Base-by-base conservation (phyloP, 30 jellyfish, hydroid and myxozoan species). In the Mastigias papua region DNA sequence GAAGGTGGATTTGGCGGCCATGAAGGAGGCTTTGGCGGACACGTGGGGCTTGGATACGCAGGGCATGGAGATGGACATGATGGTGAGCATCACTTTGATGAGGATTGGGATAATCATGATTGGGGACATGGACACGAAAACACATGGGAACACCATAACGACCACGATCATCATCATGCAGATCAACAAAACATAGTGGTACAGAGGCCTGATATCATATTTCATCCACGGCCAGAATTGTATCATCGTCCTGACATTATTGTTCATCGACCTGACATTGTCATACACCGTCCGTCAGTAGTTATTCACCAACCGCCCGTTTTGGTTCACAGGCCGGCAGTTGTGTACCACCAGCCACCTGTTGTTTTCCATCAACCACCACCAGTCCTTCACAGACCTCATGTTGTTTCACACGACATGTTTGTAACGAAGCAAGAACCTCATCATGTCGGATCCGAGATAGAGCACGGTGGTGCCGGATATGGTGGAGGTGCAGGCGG, bases 311-410 rank as follows among this genome's bases (percentile, higher is more conserved):
- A 90, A 70, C 97, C 97, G 32, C 99, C 99, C 35, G 99, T 95
- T 19, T 66, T 95, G 86, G 99, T 95, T 20, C 99, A 95, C 62
- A 66, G 99, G 48, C 99, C 99, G 68, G 97, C 99, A 16, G 99
- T 95, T 29, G 92, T 95, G 57, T 90, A 89, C 60, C 99, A 95
- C 54, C 99, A 95, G 74, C 99, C 99, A n/a, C 99, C 99, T 20
- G 99, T 95, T 48, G 97, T 95, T 11, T 89, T 95, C 95, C 97
- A 95, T 86, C 99, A 90, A 84, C 99, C 99, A 68, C 98, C 98
- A 25, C 99, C 99, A 27, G 97, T 88, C 49, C 92, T 95, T 25
- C 99, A 95, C 82, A 82, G 97, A 67, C 99, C 99, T 63, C 96
- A 78, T 34, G 97, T 95, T 19, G 97, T 88, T 8, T 95, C 99